Conservation (phyloP, 2,888 invertebrate species). For the Alsophila aescularia region DNA sequence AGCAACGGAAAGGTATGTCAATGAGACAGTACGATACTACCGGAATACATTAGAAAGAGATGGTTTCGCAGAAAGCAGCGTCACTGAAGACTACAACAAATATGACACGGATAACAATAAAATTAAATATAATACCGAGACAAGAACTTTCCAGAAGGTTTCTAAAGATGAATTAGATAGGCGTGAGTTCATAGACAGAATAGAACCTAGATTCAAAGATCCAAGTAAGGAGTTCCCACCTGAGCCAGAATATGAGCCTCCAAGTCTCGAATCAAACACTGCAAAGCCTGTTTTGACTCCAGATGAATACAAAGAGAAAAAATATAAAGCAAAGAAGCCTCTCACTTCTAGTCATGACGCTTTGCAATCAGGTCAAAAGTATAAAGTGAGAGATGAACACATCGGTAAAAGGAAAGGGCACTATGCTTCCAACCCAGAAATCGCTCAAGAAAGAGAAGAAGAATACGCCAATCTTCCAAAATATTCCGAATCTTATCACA, state of each 20-base stretch:
- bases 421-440: slow-evolving; percentile 86
- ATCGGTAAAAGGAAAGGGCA: slow-evolving; percentile 79
- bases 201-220: slow-evolving; percentile 62
- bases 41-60: slow-evolving; percentile 84
- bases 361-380: slow-evolving; percentile 73
- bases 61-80: slow-evolving; percentile 79
- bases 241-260: slow-evolving; percentile 86
- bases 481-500: slow-evolving; percentile 81
- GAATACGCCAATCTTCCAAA: slow-evolving; percentile 78
- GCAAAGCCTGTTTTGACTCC: slow-evolving; percentile 85
- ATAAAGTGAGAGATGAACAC: slow-evolving; percentile 73
- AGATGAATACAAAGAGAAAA: slow-evolving; percentile 83
- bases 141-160: slow-evolving; percentile 66
- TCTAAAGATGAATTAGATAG: slow-evolving; percentile 69
- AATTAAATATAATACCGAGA: slow-evolving; percentile 74
- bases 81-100: slow-evolving; percentile 79
- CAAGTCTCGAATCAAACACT: slow-evolving; percentile 86
- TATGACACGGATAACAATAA: slow-evolving; percentile 77
- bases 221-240: slow-evolving; percentile 73
- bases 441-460: slow-evolving; percentile 79
- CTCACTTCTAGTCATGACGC: slow-evolving; percentile 79
- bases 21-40: slow-evolving; percentile 84
- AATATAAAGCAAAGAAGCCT: slow-evolving; percentile 75
- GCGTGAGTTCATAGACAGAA: slow-evolving; percentile 67
- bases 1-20: slow-evolving; percentile 83